These are phyloP conservation scores for Schizaphis graminum DNA, from an alignment of 2,888 invertebrate genomes.

Conservation along the genomic window DNA sequence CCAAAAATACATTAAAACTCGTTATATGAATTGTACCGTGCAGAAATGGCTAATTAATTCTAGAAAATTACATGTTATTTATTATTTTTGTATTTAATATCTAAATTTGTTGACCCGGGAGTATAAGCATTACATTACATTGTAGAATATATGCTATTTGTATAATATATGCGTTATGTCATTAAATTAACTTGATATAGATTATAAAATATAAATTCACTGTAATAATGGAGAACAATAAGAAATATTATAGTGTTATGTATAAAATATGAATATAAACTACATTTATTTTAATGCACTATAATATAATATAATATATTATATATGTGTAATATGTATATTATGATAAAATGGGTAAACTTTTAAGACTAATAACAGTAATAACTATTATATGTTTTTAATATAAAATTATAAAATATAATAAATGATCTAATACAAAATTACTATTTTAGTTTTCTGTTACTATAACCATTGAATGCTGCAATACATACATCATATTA, in stretches of 20 bases:
- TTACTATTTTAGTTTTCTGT: not conserved
- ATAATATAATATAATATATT: not conserved
- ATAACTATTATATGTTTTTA: not conserved
- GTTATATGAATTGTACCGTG: slow-evolving; percentile 2
- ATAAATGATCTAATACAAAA: not conserved
- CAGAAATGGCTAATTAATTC: slow-evolving; percentile 33
- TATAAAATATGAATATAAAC: not conserved
- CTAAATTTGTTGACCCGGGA: not conserved
- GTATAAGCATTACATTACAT: not conserved
- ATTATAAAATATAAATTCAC: not conserved
- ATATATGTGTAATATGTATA: not conserved
- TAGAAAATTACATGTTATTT: not conserved
- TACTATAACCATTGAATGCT: no score
- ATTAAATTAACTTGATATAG: not conserved
- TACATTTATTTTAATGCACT: not conserved
- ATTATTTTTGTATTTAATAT: not conserved
- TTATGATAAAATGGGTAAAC: not conserved
- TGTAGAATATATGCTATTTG: not conserved
- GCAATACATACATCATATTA: not conserved
- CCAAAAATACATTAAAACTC: slow-evolving; percentile 32
- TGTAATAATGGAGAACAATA: not conserved
- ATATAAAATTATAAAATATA: not conserved
- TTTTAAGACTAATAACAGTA: not conserved
- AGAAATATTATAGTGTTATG: not conserved
- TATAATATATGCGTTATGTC: not conserved